These are phyloP conservation scores for Drosophila neotestacea DNA, from an alignment of 2,888 invertebrate species.

Conservation along the genomic window DNA sequence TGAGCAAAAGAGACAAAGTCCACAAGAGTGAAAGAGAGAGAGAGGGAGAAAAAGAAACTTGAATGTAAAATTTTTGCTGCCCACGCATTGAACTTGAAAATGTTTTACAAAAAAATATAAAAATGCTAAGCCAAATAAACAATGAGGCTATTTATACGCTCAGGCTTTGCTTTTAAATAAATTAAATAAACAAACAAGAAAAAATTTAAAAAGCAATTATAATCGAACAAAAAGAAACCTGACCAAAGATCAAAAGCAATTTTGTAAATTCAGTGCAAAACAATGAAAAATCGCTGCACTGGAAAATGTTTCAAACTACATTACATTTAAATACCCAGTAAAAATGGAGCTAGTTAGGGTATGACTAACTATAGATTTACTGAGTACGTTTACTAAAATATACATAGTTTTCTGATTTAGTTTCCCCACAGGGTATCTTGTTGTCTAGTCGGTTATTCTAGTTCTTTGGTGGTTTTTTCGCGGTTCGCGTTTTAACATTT, in stretches of 20 bases:
- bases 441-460: background rate
- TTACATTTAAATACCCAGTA: constrained; percentile 21
- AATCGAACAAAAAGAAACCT: constrained; percentile 40
- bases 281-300: constrained; percentile 61
- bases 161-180: constrained; percentile 37
- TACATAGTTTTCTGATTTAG: background rate
- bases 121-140: constrained; percentile 24
- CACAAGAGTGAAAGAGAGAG: constrained; percentile 13
- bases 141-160: constrained; percentile 57
- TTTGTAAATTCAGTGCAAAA: constrained; percentile 40
- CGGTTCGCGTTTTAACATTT: constrained; percentile 44
- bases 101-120: constrained; percentile 38
- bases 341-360: background rate
- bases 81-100: constrained; percentile 76
- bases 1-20: constrained; percentile 24
- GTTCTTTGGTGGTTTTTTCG: constrained; percentile 25
- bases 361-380: background rate
- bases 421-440: background rate
- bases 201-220: constrained; percentile 58
- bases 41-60: constrained; percentile 17
- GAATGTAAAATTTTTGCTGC: constrained; percentile 48
- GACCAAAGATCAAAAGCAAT: constrained; percentile 45
- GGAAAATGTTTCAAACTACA: constrained; percentile 62
- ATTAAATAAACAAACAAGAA: constrained; percentile 37
- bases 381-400: background rate